Evolutionary conservation across 2,888 invertebrate genomes (phyloP).

Genomic region (Lasioglossum malachurum): DNA sequence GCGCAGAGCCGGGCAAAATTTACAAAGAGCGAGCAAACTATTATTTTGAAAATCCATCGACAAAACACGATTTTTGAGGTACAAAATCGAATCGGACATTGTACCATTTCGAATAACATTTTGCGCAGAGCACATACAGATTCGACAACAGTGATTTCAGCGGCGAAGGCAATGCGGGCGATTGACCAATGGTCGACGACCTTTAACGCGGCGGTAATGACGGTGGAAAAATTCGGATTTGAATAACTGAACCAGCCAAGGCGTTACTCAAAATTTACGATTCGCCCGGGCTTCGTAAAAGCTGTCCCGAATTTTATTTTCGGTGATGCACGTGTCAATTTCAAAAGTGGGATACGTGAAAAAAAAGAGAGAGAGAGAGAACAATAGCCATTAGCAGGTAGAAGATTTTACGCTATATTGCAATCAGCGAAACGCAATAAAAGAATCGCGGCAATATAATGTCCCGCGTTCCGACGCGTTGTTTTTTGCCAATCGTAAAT

Average conservation of each 20-base stretch:
- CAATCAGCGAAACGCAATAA: neutral
- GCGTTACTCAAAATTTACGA: neutral
- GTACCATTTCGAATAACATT: neutral
- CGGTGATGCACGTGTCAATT: neutral
- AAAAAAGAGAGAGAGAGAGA: too few species aligned
- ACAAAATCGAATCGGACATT: neutral
- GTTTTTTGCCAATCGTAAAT: neutral
- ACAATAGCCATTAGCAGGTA: neutral
- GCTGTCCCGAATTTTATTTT: neutral
- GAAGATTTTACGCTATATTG: neutral
- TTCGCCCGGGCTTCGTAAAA: neutral
- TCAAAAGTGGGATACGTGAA: neutral
- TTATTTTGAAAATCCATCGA: neutral
- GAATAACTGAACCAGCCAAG: neutral
- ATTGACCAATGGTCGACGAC: neutral
- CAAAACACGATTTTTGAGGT: neutral
- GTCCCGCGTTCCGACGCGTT: neutral
- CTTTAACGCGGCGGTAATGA: neutral
- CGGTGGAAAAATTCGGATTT: neutral
- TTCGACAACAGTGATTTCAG: conserved; percentile 32
- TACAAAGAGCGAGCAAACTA: neutral
- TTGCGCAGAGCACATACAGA: neutral
- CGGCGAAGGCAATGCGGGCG: neutral
- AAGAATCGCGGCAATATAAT: neutral
- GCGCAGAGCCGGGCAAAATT: neutral